phyloP scores from a whole-genome alignment of 53 echinoderm and acorn worm species.

The Crossaster papposus region DNA sequence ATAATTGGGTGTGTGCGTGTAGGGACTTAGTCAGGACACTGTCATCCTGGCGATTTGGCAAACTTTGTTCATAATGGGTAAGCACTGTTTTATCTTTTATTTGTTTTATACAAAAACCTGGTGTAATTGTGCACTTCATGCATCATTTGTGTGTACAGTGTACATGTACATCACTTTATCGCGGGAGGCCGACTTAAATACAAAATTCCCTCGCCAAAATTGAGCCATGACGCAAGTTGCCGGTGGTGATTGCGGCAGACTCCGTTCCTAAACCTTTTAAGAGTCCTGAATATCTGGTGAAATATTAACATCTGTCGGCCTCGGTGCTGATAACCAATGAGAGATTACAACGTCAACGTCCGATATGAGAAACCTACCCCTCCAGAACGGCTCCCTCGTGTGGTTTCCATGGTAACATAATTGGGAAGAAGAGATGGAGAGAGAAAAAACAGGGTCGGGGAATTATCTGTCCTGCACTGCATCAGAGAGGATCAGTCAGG shows the following conservation, averaged over 20 bases:
- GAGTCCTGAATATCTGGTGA: not conserved
- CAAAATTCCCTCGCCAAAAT: not conserved
- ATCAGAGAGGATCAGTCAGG: not conserved
- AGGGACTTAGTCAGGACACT: too few species aligned
- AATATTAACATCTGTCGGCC: conserved; percentile 7
- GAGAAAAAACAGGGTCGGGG: not conserved
- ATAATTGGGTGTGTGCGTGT: too few species aligned
- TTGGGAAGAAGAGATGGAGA: too few species aligned
- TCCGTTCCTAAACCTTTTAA: not conserved
- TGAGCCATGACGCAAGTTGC: not conserved
- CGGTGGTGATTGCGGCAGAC: not conserved
- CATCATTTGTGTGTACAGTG: too few species aligned
- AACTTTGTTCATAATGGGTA: too few species aligned
- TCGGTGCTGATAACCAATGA: not conserved
- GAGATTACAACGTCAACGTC: not conserved
- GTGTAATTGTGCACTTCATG: too few species aligned
- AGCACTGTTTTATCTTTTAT: too few species aligned
- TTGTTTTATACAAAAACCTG: too few species aligned
- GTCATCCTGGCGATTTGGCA: too few species aligned
- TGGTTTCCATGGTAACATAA: conserved; percentile 20
- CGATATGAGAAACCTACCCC: not conserved
- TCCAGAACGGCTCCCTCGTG: not conserved
- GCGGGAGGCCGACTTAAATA: too few species aligned
- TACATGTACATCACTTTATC: too few species aligned
- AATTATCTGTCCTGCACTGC: not conserved